These are phyloP conservation scores for Caenorhabditis briggsae DNA, from an alignment of 1,140 invertebrate species.

Conservation along the genomic window DNA sequence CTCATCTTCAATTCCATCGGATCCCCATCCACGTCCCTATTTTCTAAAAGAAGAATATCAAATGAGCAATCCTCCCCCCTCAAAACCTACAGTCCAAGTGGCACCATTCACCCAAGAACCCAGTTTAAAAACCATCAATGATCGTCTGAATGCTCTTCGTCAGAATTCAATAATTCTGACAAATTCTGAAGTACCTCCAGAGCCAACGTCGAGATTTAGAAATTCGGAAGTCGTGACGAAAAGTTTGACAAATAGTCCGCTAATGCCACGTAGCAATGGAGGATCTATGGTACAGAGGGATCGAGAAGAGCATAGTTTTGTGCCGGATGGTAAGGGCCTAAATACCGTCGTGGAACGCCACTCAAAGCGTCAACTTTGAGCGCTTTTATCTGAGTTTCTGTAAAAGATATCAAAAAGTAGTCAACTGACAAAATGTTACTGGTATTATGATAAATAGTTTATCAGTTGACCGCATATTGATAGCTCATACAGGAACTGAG, in stretches of 20 bases:
- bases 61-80: neutral
- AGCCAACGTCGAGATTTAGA: constrained; percentile 14
- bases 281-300: neutral
- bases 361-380: too few relatives aligned
- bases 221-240: neutral
- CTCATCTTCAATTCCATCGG: constrained; percentile 33
- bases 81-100: constrained; percentile 45
- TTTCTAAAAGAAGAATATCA: constrained; percentile 15
- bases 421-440: too few relatives aligned
- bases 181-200: neutral
- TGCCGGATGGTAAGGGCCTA: neutral
- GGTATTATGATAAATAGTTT: too few relatives aligned
- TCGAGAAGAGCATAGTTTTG: constrained; percentile 20
- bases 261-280: constrained; percentile 26
- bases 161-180: constrained; percentile 10
- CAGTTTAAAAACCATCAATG: constrained; percentile 41
- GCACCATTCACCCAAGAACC: constrained; percentile 52
- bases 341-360: neutral
- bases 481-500: too few relatives aligned
- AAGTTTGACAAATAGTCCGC: constrained; percentile 36
- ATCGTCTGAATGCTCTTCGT: constrained; percentile 37
- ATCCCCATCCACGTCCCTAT: constrained; percentile 13
- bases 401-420: too few relatives aligned
- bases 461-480: too few relatives aligned
- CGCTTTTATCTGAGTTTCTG: too few relatives aligned